A percentile compares a stretch with the other conserved stretches of the same genome.
These are phyloP conservation scores for Mobula hypostoma DNA, from an alignment of 2,113 vertebrate species.

Conservation along the genomic window DNA sequence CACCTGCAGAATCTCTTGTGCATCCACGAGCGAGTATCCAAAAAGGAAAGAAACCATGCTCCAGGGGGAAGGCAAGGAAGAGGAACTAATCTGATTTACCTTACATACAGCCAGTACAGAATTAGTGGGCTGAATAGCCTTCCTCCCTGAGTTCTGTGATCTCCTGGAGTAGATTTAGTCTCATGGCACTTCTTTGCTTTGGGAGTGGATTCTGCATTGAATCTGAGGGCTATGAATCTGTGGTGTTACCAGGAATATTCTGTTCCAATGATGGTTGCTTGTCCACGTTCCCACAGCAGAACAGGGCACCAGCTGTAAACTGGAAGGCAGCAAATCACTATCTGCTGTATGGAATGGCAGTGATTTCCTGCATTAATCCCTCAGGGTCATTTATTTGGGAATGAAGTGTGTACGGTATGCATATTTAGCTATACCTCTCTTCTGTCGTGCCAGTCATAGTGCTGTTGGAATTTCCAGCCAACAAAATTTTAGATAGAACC, in stretches of 20 bases:
- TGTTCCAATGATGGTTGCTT: not conserved
- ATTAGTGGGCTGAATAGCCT: too few relatives aligned
- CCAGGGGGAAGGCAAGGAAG: too few relatives aligned
- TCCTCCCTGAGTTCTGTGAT: not conserved
- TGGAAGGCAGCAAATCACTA: not conserved
- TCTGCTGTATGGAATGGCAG: not conserved
- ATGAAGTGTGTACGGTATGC: not conserved
- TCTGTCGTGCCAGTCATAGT: not conserved
- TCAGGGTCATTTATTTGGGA: not conserved
- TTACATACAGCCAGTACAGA: too few relatives aligned
- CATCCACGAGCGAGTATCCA: too few relatives aligned
- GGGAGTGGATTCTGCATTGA: not conserved
- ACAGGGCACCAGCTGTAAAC: not conserved
- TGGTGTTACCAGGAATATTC: not conserved
- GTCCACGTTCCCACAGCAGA: not conserved
- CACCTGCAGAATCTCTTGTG: too few relatives aligned
- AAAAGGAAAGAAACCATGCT: too few relatives aligned
- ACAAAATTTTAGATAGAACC: not conserved
- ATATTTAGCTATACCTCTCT: not conserved
- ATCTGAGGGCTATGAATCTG: not conserved
- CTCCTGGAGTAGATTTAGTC: not conserved
- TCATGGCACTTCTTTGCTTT: not conserved
- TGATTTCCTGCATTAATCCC: not conserved
- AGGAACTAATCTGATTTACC: too few relatives aligned
- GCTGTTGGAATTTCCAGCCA: conserved; percentile 5